Evolutionary conservation across 1,140 invertebrate species (phyloP).

Genomic region (Ceratina japonica): DNA sequence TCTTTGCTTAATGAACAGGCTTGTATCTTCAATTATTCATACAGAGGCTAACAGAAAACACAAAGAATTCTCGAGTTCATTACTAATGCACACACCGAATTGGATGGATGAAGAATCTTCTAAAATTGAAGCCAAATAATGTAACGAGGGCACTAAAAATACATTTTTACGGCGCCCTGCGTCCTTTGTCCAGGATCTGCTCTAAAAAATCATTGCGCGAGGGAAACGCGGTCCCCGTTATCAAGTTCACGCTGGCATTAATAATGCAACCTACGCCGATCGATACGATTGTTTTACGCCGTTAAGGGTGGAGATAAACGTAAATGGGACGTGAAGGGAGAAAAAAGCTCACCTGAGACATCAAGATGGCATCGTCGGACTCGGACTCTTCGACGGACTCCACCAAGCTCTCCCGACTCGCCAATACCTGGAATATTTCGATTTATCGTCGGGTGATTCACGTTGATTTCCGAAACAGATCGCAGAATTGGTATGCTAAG

Average conservation of each 20-base stretch:
- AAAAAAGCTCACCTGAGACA: constrained; percentile 83
- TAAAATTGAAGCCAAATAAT: not conserved
- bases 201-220: not conserved
- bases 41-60: not conserved
- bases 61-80: not conserved
- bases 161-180: not conserved
- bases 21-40: no score
- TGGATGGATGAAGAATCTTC: not conserved
- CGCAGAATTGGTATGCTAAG: not conserved
- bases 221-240: not conserved
- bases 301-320: constrained; percentile 56
- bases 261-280: constrained; percentile 30
- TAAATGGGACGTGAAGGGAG: not conserved
- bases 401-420: constrained; percentile 87
- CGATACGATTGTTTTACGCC: constrained; percentile 23
- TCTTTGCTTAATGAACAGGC: no score
- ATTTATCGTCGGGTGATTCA: not conserved
- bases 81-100: no score
- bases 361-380: constrained; percentile 87
- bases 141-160: not conserved
- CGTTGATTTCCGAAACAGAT: not conserved
- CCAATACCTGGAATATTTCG: constrained; percentile 83
- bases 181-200: not conserved
- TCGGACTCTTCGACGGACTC: constrained; percentile 86
- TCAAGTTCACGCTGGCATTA: constrained; percentile 35